A percentile compares a stretch with the other conserved stretches of the same genome.
These are phyloP conservation scores for Ptychadena robeensis DNA, from an alignment of 2,797 vertebrate species.

Conservation along the genomic window DNA sequence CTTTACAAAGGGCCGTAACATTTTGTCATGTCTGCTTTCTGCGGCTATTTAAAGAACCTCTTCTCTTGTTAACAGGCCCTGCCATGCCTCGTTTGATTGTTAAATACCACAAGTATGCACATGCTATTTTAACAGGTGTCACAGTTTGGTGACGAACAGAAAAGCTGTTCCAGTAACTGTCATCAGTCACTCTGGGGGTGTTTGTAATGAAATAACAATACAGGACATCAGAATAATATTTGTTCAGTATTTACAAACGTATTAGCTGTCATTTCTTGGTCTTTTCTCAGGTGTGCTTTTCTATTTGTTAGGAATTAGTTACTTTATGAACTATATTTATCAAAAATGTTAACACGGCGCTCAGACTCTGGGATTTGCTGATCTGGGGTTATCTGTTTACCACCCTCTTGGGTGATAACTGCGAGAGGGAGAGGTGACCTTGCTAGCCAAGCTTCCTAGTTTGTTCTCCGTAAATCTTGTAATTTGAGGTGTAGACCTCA, in stretches of 20 bases:
- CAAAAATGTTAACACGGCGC: no score
- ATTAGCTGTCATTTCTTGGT: background rate
- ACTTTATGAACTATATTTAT: no score
- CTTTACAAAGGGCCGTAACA: slow-evolving; percentile 6
- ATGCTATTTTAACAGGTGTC: slow-evolving; percentile 44
- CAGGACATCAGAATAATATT: background rate
- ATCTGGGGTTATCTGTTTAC: no score
- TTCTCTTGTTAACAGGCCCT: slow-evolving; percentile 29
- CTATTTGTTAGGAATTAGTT: no score
- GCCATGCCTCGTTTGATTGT: slow-evolving; percentile 1
- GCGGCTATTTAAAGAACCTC: slow-evolving; percentile 23
- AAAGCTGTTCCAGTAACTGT: slow-evolving; percentile 4
- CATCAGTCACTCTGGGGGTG: background rate
- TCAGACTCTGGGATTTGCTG: no score
- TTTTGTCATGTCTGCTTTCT: slow-evolving; percentile 8
- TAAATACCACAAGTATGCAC: slow-evolving; percentile 46
- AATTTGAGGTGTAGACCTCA: no score
- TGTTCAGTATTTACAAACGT: background rate
- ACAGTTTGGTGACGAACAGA: background rate
- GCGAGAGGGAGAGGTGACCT: no score
- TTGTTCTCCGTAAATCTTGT: no score
- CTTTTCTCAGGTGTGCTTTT: no score
- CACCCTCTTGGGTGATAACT: no score
- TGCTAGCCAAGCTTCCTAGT: no score
- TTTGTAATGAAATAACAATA: background rate